Base-by-base conservation (phyloP, 2,888 invertebrate species). In the Alsophila aescularia region DNA sequence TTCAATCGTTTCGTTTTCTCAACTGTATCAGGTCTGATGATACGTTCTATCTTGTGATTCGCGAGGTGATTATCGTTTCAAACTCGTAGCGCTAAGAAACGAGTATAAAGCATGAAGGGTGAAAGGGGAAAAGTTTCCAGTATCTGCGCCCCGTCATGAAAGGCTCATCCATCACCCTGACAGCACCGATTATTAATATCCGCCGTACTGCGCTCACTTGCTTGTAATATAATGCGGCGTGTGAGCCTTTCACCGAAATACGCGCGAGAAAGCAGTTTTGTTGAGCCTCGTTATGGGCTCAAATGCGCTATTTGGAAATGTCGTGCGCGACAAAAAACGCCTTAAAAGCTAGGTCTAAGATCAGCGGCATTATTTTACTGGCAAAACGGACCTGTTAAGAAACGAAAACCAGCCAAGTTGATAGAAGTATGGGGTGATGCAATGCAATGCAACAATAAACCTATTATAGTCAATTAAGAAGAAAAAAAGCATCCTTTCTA, bases 141-240 rank as follows among this genome's bases (percentile, higher is more conserved):
- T 73, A 73, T 74, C 77, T 69, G 66, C 67, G 85, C 84, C 68
- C 24, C 78, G 86, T 90, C 89, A 91, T 80, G 72, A 70, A 64
- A 59, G 58, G 62, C 64, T 69, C 80, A 88, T 91, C 87, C 73
- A 90, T 91, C 90, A 90, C 68, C 53, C 75, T 81, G 88, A 83
- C 89, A 83, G 76, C 79, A 57, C 62, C 79, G 81, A 84, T 84
- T 87, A 84, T 85, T 85, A 85, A 84, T 83, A 78, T 73, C 62
- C 69, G 64, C 72, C 73, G 42, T 60, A 52, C 56, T 53, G 32
- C 57, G 50, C 43, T 55, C 69, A 73, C 73, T 74, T 71, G 52
- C 71, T 74, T 68, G 70, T 79, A 73, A 73, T 73, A 70, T 79
- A 73, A 73, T 73, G 71, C 64, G 58, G 48, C 60, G 68, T 70